These are phyloP conservation scores for Gracilinanus agilis DNA, from an alignment of 2,113 vertebrate species.

Conservation along the genomic window DNA sequence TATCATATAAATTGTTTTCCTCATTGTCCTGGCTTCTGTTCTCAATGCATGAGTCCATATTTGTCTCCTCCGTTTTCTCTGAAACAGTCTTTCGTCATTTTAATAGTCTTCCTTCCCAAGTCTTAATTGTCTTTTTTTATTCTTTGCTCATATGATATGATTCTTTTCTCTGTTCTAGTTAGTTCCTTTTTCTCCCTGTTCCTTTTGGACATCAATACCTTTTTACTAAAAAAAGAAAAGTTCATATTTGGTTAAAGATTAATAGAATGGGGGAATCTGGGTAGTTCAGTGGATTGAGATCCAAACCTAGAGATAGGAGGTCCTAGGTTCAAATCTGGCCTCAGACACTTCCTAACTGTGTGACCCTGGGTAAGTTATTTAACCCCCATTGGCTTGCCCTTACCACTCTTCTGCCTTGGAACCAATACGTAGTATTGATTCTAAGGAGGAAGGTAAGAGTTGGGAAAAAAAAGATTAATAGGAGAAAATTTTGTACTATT, in stretches of 20 bases:
- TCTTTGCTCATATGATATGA: conserved; percentile 31
- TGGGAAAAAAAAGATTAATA: too few relatives aligned
- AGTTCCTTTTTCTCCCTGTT: background rate
- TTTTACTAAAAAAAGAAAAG: background rate
- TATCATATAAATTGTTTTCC: too few relatives aligned
- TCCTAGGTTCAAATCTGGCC: too few relatives aligned
- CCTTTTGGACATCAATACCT: background rate
- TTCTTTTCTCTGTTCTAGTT: background rate
- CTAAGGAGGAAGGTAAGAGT: too few relatives aligned
- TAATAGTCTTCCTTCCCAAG: conserved; percentile 24
- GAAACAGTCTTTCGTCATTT: background rate
- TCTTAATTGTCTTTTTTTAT: conserved; percentile 27
- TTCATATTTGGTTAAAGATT: background rate
- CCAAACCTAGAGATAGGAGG: too few relatives aligned
- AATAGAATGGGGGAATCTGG: too few relatives aligned
- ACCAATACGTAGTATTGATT: too few relatives aligned
- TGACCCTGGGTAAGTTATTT: too few relatives aligned
- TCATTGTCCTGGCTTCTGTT: background rate
- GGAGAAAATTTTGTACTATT: background rate
- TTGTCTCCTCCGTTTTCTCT: background rate
- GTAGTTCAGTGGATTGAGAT: too few relatives aligned
- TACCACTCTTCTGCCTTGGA: too few relatives aligned
- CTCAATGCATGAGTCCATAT: background rate
- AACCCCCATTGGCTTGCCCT: too few relatives aligned
- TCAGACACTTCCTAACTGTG: too few relatives aligned